Evolutionary conservation across 23 tunicate species (phyloP), one percentile per base, ranked within the genome.

Genomic region (Trididemnum miniatum): DNA sequence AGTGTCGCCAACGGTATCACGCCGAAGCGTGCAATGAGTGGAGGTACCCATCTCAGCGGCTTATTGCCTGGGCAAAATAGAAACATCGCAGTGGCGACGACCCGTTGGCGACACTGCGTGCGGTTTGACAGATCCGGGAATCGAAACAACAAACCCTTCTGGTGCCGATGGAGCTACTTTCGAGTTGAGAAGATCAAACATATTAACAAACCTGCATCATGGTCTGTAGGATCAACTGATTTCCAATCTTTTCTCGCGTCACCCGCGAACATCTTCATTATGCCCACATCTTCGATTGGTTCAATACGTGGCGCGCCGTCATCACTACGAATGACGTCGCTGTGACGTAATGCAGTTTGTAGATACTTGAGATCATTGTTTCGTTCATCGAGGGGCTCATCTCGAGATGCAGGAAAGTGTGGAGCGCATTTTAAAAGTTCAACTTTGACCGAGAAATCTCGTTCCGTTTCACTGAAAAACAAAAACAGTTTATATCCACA

Each of bases 201-300:
- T n/a, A n/a, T n/a, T n/a, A n/a, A n/a, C 51, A 69, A 60, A 87
- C 91, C 91, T 20, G 87, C 83, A 82, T 88, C 87, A 5, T 83
- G 87, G 76, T 82, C 52, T 0, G 76, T 0, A 24, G 12, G 32
- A 66, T 83, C 65, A 38, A 73, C 76, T 50, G 23, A 35, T n/a
- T 75, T 65, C 96, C 89, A 85, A 9, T 65, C 71, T 20, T 12
- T 5, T 65, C 62, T 57, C 32, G 96, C 96, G 1, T 74, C 44
- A 4, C 85, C 86, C 26, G 89, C 96, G 50, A 83, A 90, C 0
- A 35, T 71, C 63, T 65, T 35, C 44, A 85, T 20, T 1, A 65
- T 26, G 34, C 77, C 71, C 30, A 57, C 83, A n/a, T 82, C 84
- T 0, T 74, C 82, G 24, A 36, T 34, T 20, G 89, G 95, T 20